A percentile compares a stretch with the other conserved stretches of the same genome.
These are phyloP conservation scores for Xylota sylvarum DNA, from an alignment of 2,888 invertebrate species.

Conservation along the genomic window DNA sequence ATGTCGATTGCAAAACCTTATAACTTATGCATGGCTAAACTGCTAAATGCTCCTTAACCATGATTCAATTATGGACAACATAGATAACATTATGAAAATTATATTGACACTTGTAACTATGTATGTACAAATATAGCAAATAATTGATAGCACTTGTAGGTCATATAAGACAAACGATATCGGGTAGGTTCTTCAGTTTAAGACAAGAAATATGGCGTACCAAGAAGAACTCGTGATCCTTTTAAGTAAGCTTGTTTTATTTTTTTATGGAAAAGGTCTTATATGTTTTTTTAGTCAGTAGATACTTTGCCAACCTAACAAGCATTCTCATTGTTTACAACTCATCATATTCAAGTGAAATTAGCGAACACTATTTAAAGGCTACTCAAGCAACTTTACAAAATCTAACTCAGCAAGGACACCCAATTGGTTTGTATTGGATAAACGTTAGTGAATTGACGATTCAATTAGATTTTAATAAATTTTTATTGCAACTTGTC, in stretches of 20 bases:
- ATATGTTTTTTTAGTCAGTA: conserved; percentile 78
- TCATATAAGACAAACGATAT: conserved; percentile 37
- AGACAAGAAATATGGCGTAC: conserved; percentile 29
- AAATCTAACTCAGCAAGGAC: conserved; percentile 75
- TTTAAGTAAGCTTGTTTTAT: conserved; percentile 38
- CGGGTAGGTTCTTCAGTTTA: not conserved
- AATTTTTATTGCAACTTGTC: conserved; percentile 80
- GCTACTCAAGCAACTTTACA: conserved; percentile 79
- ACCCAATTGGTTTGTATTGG: conserved; percentile 80
- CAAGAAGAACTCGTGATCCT: conserved; percentile 39
- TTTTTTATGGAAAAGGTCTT: not conserved
- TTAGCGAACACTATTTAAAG: conserved; percentile 79
- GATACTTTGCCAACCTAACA: conserved; percentile 80
- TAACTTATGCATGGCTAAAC: conserved; percentile 53
- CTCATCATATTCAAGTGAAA: conserved; percentile 52
- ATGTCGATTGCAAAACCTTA: conserved; percentile 3
- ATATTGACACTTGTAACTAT: conserved; percentile 70
- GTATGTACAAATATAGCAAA: conserved; percentile 40
- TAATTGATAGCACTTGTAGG: conserved; percentile 25
- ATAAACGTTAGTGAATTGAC: conserved; percentile 80
- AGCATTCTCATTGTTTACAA: conserved; percentile 82
- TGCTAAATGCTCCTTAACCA: conserved; percentile 27
- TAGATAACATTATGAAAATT: conserved; percentile 28
- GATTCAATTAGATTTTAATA: conserved; percentile 76
- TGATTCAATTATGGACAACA: too few species aligned